Percentiles rank a stretch among this genome's conserved stretches.
phyloP scores from a whole-genome alignment of 2,888 invertebrate genomes.

The Polydrusus pterygomalis region DNA sequence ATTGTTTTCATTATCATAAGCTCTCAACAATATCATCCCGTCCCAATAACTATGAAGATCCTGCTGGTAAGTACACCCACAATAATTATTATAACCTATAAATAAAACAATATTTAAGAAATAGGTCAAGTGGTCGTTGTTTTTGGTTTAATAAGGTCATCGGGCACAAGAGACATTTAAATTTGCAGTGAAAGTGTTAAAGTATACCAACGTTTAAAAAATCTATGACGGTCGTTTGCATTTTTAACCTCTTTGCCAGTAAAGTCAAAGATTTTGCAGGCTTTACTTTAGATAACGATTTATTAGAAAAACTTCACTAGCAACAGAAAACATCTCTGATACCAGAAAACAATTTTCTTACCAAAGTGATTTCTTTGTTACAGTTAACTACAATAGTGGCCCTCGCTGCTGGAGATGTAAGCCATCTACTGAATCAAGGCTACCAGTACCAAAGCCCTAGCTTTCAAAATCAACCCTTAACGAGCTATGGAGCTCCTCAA shows the following conservation, averaged over 20 bases:
- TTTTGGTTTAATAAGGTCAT: too few relatives aligned
- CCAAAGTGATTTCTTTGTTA: conserved; percentile 20
- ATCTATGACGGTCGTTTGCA: too few relatives aligned
- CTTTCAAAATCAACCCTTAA: conserved; percentile 17
- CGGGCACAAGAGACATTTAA: too few relatives aligned
- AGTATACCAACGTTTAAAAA: too few relatives aligned
- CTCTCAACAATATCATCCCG: conserved; percentile 35
- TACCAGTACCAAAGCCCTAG: conserved; percentile 36
- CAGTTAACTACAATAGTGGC: conserved; percentile 40
- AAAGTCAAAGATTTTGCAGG: too few relatives aligned
- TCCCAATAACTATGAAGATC: conserved; percentile 44
- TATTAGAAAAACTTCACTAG: too few relatives aligned
- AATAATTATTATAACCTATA: conserved; percentile 2
- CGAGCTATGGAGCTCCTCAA: conserved; percentile 49
- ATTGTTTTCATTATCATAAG: conserved; percentile 51
- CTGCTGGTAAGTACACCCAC: conserved; percentile 47
- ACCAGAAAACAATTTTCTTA: not conserved
- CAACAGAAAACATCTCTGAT: too few relatives aligned
- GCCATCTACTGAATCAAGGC: conserved; percentile 45
- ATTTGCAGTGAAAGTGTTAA: too few relatives aligned
- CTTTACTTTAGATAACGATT: too few relatives aligned
- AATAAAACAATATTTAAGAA: not conserved
- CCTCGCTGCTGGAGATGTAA: conserved; percentile 43
- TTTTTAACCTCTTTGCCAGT: too few relatives aligned
- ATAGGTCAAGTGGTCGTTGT: too few relatives aligned